Percentiles rank a stretch among this genome's conserved stretches.
Evolutionary conservation across 2,888 invertebrate species (phyloP).

Genomic region (Eupithecia inturbata): DNA sequence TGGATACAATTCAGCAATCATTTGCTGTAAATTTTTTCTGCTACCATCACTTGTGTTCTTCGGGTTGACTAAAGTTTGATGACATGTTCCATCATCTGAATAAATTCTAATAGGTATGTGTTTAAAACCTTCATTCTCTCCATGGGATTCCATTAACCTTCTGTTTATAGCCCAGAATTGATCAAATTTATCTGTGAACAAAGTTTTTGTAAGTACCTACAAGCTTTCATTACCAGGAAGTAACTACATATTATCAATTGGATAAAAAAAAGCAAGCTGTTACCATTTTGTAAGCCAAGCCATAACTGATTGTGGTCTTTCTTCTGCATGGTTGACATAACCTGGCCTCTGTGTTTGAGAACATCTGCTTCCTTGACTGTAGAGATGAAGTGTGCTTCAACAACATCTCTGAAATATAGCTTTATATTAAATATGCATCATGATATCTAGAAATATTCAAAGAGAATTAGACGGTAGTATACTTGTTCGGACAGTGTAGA

Average conservation of each 20-base stretch:
- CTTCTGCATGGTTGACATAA: constrained; percentile 96
- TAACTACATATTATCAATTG: neutral
- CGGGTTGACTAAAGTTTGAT: constrained; percentile 91
- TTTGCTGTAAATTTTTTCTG: constrained; percentile 88
- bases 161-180: constrained; percentile 99
- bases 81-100: constrained; percentile 87
- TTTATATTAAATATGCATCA: neutral
- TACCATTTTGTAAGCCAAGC: constrained; percentile 96
- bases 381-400: constrained; percentile 97
- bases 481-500: constrained; percentile 94
- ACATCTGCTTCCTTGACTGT: constrained; percentile 99
- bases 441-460: neutral
- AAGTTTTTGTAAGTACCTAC: neutral
- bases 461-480: constrained; percentile 44
- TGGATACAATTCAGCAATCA: constrained; percentile 88
- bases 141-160: constrained; percentile 94
- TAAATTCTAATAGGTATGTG: constrained; percentile 96
- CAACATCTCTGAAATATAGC: constrained; percentile 88
- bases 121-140: constrained; percentile 92
- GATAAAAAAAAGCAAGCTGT: neutral
- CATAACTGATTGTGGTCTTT: constrained; percentile 98
- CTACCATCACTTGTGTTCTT: constrained; percentile 87
- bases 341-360: constrained; percentile 96
- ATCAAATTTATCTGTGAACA: constrained; percentile 94
- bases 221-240: neutral